These are phyloP conservation scores for Nansenia antarctica DNA, from an alignment of 2,113 vertebrate species.

Conservation along the genomic window DNA sequence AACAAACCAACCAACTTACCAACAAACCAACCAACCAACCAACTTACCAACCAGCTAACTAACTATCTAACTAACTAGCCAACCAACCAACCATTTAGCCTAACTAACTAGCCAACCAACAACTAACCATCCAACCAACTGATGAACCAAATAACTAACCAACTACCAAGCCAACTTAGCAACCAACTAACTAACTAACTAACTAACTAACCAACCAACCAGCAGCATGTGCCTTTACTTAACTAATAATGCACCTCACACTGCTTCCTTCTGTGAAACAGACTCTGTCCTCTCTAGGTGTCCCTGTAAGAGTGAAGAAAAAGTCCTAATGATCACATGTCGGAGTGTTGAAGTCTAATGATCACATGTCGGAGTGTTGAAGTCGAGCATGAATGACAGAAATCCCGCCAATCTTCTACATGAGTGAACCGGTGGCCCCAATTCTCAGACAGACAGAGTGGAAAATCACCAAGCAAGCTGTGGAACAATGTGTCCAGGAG, in stretches of 20 bases:
- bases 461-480: background rate
- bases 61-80: background rate
- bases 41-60: no score
- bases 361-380: no score
- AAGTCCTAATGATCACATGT: no score
- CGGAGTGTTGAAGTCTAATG: no score
- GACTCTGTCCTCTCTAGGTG: background rate
- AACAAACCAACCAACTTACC: no score
- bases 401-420: no score
- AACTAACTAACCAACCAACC: background rate
- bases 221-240: constrained; percentile 18
- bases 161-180: background rate
- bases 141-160: background rate
- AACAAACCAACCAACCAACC: no score
- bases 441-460: no score
- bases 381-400: no score
- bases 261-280: background rate
- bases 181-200: background rate
- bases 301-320: no score
- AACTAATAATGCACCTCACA: constrained; percentile 6
- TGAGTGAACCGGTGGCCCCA: no score
- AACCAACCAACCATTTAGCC: background rate
- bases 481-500: no score
- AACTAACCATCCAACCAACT: background rate
- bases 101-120: background rate